Conservation (phyloP, 2,113 vertebrate genomes). For the Pogonocichla stellata region DNA sequence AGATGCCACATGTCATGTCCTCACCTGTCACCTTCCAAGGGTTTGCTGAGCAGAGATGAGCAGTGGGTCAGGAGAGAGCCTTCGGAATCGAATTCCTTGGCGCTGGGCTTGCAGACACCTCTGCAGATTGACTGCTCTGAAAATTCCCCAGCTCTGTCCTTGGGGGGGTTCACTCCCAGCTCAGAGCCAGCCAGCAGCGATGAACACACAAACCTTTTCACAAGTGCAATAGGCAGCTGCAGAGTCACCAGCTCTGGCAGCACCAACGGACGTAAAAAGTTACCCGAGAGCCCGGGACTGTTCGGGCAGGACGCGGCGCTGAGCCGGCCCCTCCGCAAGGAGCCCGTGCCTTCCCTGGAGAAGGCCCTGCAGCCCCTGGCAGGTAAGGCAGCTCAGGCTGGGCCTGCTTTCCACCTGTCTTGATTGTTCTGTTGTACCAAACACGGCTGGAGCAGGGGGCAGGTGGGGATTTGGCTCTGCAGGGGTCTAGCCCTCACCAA, state of each 20-base stretch:
- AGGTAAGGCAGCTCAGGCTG: slow-evolving; percentile 79
- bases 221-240: slow-evolving; percentile 86
- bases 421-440: background rate
- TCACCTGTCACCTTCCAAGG: slow-evolving; percentile 76
- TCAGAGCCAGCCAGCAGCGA: slow-evolving; percentile 73
- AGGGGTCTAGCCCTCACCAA: background rate
- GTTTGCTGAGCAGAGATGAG: slow-evolving; percentile 76
- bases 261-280: slow-evolving; percentile 70
- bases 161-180: slow-evolving; percentile 75
- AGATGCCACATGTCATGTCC: slow-evolving; percentile 79
- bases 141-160: slow-evolving; percentile 64
- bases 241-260: slow-evolving; percentile 57
- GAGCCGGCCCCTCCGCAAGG: slow-evolving; percentile 77
- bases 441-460: fast-evolving
- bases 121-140: slow-evolving; percentile 80
- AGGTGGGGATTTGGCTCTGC: background rate
- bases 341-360: slow-evolving; percentile 75
- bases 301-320: slow-evolving; percentile 74
- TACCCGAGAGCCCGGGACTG: slow-evolving; percentile 69
- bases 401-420: too few species aligned
- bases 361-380: slow-evolving; percentile 71
- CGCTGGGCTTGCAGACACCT: slow-evolving; percentile 78
- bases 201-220: slow-evolving; percentile 91
- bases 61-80: slow-evolving; percentile 79
- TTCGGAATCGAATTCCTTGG: slow-evolving; percentile 57